These are phyloP conservation scores for Catocala nupta DNA, from an alignment of 2,888 invertebrate genomes.

Conservation along the genomic window DNA sequence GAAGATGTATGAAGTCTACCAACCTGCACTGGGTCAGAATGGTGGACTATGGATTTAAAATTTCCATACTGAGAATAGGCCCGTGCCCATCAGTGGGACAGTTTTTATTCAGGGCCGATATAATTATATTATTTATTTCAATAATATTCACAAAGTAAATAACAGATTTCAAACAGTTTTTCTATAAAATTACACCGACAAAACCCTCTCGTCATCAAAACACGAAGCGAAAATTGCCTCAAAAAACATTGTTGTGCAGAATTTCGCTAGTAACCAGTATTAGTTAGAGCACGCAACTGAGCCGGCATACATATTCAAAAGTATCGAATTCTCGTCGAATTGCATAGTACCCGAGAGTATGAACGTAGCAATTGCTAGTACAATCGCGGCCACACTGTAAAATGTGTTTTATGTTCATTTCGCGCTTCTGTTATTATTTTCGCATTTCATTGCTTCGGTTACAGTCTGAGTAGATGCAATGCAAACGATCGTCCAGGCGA, in stretches of 20 bases:
- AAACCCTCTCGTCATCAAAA: constrained; percentile 1
- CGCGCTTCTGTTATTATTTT: no score
- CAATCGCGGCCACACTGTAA: constrained; percentile 16
- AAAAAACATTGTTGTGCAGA: background rate
- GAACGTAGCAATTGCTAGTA: constrained; percentile 24
- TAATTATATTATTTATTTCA: no score
- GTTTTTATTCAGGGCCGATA: background rate
- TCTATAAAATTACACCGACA: background rate
- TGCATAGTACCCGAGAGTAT: constrained; percentile 42
- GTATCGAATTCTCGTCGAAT: constrained; percentile 54
- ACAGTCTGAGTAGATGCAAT: no score
- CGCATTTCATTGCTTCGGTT: no score
- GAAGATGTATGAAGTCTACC: no score
- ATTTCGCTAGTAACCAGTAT: constrained; percentile 15
- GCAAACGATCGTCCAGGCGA: no score
- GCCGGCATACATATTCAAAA: constrained; percentile 55
- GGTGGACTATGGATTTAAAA: no score
- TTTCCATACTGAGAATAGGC: no score
- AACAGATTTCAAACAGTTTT: background rate
- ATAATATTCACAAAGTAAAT: background rate
- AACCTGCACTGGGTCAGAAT: no score
- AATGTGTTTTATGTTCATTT: background rate
- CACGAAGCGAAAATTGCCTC: constrained; percentile 3
- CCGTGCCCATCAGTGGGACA: no score
- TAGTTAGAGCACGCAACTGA: constrained; percentile 17